Conservation (phyloP, 2,113 vertebrate species). For the Oryzias celebensis region DNA sequence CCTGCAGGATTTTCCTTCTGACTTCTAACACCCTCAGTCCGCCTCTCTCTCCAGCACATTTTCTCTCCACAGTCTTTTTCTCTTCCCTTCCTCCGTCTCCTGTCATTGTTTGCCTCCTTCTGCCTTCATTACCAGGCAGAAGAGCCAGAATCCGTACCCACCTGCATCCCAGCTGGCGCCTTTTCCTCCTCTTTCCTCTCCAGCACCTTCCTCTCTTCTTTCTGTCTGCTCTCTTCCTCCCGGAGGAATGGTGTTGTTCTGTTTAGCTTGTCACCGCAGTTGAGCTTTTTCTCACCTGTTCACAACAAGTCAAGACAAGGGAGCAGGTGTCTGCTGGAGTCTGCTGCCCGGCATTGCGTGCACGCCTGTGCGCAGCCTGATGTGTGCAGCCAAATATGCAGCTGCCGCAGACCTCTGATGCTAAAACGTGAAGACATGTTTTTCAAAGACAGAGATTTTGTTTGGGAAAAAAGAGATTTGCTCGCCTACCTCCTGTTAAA, state of each 20-base stretch:
- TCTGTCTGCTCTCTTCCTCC: conserved; percentile 11
- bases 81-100: neutral
- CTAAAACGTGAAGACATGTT: conserved; percentile 17
- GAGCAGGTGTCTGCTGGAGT: conserved; percentile 56
- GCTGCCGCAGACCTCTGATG: conserved; percentile 13
- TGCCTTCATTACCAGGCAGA: conserved; percentile 31
- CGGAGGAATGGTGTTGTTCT: conserved; percentile 37
- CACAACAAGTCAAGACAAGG: conserved; percentile 45
- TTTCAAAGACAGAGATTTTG: conserved; percentile 10
- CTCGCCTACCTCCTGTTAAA: too few species aligned
- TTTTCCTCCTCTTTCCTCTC: neutral
- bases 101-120: conserved; percentile 16
- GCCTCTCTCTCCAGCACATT: neutral
- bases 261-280: conserved; percentile 49
- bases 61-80: neutral
- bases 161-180: conserved; percentile 52
- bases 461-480: neutral
- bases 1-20: conserved; percentile 40
- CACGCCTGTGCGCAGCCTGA: neutral
- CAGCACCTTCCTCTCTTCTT: neutral
- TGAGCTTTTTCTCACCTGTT: conserved; percentile 58
- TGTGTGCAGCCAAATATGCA: conserved; percentile 17
- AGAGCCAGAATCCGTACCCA: conserved; percentile 25
- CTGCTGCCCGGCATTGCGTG: conserved; percentile 11
- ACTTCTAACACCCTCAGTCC: conserved; percentile 7